Conservation (phyloP, 2,797 vertebrate species). For the Hyperoplus lanceolatus region DNA sequence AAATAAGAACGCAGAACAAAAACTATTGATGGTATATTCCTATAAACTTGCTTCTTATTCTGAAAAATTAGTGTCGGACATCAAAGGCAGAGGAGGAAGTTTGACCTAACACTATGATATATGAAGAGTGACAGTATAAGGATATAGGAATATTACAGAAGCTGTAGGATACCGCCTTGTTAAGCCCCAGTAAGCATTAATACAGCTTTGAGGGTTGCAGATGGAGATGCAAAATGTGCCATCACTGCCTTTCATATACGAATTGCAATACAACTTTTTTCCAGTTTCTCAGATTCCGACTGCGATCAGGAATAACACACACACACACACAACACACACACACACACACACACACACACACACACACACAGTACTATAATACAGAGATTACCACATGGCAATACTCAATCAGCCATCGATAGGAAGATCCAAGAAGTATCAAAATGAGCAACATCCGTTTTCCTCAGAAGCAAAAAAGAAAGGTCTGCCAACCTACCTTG, state of each 20-base stretch:
- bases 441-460: not conserved
- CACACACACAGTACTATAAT: not conserved
- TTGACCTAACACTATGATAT: slow-evolving; percentile 37
- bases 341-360: no score
- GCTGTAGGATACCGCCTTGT: slow-evolving; percentile 56
- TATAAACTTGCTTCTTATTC: not conserved
- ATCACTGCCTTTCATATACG: not conserved
- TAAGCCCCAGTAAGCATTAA: slow-evolving; percentile 60
- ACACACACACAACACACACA: slow-evolving; percentile 4
- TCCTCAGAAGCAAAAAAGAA: slow-evolving; percentile 21
- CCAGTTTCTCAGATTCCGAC: no score
- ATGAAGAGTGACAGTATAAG: slow-evolving; percentile 50
- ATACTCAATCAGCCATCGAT: not conserved
- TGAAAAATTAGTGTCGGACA: not conserved
- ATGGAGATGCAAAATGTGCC: slow-evolving; percentile 5
- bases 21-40: not conserved
- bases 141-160: slow-evolving; percentile 50
- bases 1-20: not conserved
- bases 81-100: slow-evolving; percentile 23
- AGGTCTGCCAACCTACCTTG: slow-evolving; percentile 89
- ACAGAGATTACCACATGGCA: not conserved
- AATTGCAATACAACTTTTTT: no score
- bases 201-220: slow-evolving; percentile 38
- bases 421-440: not conserved
- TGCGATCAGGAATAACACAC: not conserved